Evolutionary conservation across 2,797 vertebrate genomes (phyloP), one percentile per base, ranked within the genome.

Genomic region (Hippopotamyrus pictus): DNA sequence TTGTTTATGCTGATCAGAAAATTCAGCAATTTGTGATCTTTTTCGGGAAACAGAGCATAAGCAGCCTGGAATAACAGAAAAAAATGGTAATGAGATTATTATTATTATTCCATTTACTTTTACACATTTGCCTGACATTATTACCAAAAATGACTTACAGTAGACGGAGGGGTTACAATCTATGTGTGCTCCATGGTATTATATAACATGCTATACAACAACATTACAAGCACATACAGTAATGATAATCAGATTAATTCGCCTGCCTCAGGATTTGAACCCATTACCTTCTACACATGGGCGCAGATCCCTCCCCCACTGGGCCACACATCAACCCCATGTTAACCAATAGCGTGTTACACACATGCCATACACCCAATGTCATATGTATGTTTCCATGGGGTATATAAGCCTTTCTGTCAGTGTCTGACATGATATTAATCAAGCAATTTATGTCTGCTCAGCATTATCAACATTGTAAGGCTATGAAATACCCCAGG

Each of bases 41-140:
- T 0, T n/a, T 8, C 1, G 59, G 91, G 89, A 86, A 94, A 9
- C 14, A 97, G 0, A 0, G 95, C 87, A 89, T 97, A 95, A 17
- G 93, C 92, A 41, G 95, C 97, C 98, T 99, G 92, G 3, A 85
- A 11, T 91, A 19, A 88, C 79, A 7, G 5, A 57, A 6, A 25
- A 65, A 87, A 11, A 91, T 57, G 5, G 54, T 57, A 79, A 3
- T 12, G 53, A 5, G 19, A 76, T 84, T 29, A 86, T 86, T 50
- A 88, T 53, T 53, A 54, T 25, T n/a, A 33, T 54, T 88, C 19
- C 14, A 59, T 59, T 25, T 33, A 33, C 25, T 14, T 33, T 33
- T 5, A 14, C 11, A 33, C 65, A 5, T 69, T 69, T 69, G 25
- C 11, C 65, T 33, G 65, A 33, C 25, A 33, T 25, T 33, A 9